These are phyloP conservation scores for Gavia stellata DNA, from an alignment of 2,113 vertebrate species.

Conservation along the genomic window DNA sequence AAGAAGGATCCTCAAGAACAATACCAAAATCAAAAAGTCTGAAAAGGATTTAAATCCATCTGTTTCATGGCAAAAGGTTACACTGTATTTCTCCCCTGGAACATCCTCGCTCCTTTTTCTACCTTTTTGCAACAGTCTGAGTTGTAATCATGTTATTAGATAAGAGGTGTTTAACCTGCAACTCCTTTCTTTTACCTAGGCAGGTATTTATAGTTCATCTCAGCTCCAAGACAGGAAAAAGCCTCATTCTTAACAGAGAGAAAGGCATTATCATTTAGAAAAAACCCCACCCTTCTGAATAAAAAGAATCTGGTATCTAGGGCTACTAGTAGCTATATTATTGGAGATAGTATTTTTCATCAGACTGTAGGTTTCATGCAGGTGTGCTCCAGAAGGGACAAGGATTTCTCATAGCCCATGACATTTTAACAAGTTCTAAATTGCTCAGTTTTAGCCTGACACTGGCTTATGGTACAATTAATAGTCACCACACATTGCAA, in stretches of 20 bases:
- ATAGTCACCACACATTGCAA: neutral
- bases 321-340: neutral
- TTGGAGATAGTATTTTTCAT: neutral
- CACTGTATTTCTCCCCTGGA: neutral
- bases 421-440: neutral
- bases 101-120: neutral
- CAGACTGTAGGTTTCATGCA: neutral
- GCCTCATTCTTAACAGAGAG: neutral
- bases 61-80: neutral
- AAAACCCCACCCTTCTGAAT: neutral
- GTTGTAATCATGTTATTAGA: neutral
- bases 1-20: neutral
- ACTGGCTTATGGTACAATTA: neutral
- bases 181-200: neutral
- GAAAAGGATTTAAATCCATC: neutral
- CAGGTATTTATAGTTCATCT: neutral
- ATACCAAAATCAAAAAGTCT: neutral
- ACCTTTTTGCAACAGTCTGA: neutral
- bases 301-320: neutral
- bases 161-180: neutral
- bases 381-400: neutral
- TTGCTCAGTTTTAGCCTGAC: neutral
- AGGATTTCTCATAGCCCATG: rapidly evolving
- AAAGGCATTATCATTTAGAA: neutral
- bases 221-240: neutral